These are phyloP conservation scores for Spea hammondii DNA, from an alignment of 2,797 vertebrate genomes.

Conservation along the genomic window DNA sequence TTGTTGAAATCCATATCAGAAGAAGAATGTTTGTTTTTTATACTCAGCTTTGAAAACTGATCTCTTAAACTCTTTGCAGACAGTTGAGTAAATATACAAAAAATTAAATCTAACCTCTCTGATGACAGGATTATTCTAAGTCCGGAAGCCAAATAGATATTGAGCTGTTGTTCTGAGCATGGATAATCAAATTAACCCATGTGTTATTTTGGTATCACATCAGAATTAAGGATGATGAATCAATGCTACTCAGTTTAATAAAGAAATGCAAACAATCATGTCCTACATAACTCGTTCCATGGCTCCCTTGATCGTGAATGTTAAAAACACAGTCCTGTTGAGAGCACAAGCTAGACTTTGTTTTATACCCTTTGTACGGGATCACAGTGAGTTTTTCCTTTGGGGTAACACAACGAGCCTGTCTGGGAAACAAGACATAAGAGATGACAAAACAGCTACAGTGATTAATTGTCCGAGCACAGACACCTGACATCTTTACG, in stretches of 20 bases:
- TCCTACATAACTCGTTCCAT: no score
- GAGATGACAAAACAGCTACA: no score
- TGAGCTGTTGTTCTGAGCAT: slow-evolving; percentile 5
- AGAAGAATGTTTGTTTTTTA: not conserved
- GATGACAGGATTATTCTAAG: slow-evolving; percentile 29
- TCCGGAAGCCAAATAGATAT: slow-evolving; percentile 40
- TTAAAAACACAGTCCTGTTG: no score
- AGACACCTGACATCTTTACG: no score
- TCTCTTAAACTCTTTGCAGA: slow-evolving; percentile 12
- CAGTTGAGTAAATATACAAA: slow-evolving; percentile 40
- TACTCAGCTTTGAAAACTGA: slow-evolving; percentile 16
- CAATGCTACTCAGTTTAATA: slow-evolving; percentile 30
- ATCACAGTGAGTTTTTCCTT: no score
- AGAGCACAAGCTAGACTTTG: no score
- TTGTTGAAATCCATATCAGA: no score
- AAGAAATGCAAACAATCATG: slow-evolving; percentile 20
- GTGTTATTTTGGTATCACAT: slow-evolving; percentile 30
- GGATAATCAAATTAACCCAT: slow-evolving; percentile 49
- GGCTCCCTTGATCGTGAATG: no score
- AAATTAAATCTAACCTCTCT: slow-evolving; percentile 42
- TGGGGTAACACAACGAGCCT: no score
- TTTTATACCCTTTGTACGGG: no score
- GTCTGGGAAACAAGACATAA: no score
- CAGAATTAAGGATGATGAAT: slow-evolving; percentile 41
- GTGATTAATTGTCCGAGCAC: no score